Percentiles rank a stretch among this genome's conserved stretches.
Conservation (phyloP, 64 coral and sea anemone genomes). For the Anthopleura sola region DNA sequence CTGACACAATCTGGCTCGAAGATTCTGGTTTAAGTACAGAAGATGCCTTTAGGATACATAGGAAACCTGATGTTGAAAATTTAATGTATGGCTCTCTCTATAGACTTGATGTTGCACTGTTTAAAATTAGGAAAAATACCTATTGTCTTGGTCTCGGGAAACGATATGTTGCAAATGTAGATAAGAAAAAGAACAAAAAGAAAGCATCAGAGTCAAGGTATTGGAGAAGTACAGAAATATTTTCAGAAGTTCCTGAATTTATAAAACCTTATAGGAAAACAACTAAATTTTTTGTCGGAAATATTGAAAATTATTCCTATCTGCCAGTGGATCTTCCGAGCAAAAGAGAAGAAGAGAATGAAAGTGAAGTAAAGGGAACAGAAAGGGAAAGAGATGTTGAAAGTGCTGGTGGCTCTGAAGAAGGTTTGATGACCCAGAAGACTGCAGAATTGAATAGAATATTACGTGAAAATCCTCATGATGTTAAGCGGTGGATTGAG, state of each 20-base stretch:
- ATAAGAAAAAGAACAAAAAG: slow-evolving; percentile 62
- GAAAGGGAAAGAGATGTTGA: slow-evolving; percentile 4
- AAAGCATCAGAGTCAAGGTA: slow-evolving; percentile 40
- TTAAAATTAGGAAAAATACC: slow-evolving; percentile 67
- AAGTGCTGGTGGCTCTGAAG: slow-evolving; percentile 5
- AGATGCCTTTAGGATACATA: slow-evolving; percentile 79
- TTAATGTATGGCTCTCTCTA: slow-evolving; percentile 76
- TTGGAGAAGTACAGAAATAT: slow-evolving; percentile 41
- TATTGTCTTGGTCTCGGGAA: slow-evolving; percentile 68
- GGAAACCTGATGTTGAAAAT: slow-evolving; percentile 87
- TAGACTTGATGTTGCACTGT: slow-evolving; percentile 77
- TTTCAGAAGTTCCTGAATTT: not conserved
- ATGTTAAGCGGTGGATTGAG: slow-evolving; percentile 66
- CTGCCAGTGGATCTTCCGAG: slow-evolving; percentile 59
- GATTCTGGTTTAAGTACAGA: slow-evolving; percentile 55
- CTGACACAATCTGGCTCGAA: slow-evolving; percentile 87
- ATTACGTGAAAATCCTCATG: slow-evolving; percentile 72
- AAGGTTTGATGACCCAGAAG: slow-evolving; percentile 20
- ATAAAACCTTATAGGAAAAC: not conserved
- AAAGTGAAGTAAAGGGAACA: not conserved
- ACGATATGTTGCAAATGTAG: slow-evolving; percentile 52
- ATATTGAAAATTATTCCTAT: slow-evolving; percentile 62
- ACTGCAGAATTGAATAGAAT: slow-evolving; percentile 73
- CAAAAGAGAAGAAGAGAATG: not conserved
- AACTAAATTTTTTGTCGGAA: slow-evolving; percentile 16